Percentiles rank a stretch among this genome's conserved stretches.
phyloP scores from a whole-genome alignment of 2,888 invertebrate genomes.

The Volucella zonaria region DNA sequence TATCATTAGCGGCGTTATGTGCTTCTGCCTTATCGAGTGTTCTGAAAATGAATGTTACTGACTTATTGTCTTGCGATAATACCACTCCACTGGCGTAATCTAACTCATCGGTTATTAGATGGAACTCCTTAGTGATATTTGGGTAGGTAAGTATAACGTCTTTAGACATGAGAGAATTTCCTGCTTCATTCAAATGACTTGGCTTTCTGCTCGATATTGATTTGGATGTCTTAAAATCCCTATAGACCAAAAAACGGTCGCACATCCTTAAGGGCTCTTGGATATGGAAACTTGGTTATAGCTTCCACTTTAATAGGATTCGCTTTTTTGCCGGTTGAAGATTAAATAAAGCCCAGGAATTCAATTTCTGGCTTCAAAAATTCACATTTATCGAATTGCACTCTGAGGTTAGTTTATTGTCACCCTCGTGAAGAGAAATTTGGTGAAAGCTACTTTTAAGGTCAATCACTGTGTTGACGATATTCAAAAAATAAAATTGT shows the following conservation, averaged over 20 bases:
- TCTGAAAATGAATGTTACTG: constrained; percentile 49
- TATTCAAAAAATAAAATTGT: no score
- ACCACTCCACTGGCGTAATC: constrained; percentile 76
- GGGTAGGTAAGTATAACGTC: constrained; percentile 21
- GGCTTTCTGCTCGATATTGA: no score
- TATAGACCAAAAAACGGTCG: no score
- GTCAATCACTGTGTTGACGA: constrained; percentile 30
- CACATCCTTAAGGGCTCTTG: no score
- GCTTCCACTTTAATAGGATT: constrained; percentile 51
- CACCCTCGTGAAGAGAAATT: constrained; percentile 44
- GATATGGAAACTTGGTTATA: no score
- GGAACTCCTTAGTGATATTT: constrained; percentile 30
- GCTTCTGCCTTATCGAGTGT: constrained; percentile 53
- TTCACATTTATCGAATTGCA: constrained; percentile 59
- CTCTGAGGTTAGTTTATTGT: constrained; percentile 29
- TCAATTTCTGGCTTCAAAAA: constrained; percentile 51
- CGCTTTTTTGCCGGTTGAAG: constrained; percentile 42
- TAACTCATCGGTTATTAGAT: constrained; percentile 76
- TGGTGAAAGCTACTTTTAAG: constrained; percentile 53
- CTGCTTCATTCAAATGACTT: no score
- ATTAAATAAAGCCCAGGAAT: constrained; percentile 61
- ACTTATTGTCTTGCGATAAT: constrained; percentile 75
- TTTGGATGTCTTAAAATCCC: no score
- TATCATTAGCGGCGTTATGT: constrained; percentile 46
- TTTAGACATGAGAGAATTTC: no score